Percentiles rank a stretch among this genome's conserved stretches.
Conservation (phyloP, 2,888 invertebrate genomes). For the Glomeris marginata region DNA sequence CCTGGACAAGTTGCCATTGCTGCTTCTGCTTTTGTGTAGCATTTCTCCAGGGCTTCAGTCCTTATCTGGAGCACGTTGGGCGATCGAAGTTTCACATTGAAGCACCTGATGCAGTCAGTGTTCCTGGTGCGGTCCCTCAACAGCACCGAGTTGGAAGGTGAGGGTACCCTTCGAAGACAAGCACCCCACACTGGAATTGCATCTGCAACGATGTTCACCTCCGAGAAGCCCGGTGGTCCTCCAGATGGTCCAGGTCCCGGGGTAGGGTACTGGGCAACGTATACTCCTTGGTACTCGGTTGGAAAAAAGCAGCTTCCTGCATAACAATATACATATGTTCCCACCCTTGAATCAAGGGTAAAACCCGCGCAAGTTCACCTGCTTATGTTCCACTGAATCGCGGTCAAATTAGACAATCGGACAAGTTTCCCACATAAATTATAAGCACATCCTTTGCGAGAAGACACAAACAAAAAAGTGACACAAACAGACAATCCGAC, state of each 20-base stretch:
- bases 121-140: conserved; percentile 33
- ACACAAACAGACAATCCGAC: too few species aligned
- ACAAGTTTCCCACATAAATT: too few species aligned
- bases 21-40: conserved; percentile 43
- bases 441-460: too few species aligned
- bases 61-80: conserved; percentile 45
- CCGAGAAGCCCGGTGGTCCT: conserved; percentile 38
- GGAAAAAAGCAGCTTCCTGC: conserved; percentile 43
- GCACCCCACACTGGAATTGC: conserved; percentile 50
- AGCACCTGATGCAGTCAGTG: conserved; percentile 40
- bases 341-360: too few species aligned
- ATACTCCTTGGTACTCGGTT: conserved; percentile 47
- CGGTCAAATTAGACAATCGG: too few species aligned
- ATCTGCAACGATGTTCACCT: conserved; percentile 44
- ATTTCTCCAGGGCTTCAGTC: conserved; percentile 42
- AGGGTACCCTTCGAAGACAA: conserved; percentile 38
- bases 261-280: conserved; percentile 38
- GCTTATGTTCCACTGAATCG: too few species aligned
- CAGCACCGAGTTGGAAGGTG: conserved; percentile 41
- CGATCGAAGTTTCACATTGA: conserved; percentile 42
- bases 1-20: conserved; percentile 43
- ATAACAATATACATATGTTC: too few species aligned
- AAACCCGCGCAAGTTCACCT: too few species aligned
- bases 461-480: too few species aligned
- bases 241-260: conserved; percentile 25